These are phyloP conservation scores for Lycaon pictus DNA, from an alignment of 2,113 vertebrate genomes.

Conservation along the genomic window DNA sequence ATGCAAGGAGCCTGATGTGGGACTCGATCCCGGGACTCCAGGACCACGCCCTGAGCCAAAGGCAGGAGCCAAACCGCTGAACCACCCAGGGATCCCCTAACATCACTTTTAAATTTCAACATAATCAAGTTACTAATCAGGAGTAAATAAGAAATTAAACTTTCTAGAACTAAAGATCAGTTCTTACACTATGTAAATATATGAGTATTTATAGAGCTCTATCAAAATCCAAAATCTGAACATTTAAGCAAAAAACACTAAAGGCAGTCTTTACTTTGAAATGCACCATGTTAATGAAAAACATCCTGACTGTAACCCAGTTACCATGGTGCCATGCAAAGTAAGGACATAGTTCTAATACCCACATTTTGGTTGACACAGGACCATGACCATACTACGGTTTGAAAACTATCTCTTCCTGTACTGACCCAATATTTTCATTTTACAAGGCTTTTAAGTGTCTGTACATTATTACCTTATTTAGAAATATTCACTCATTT, in stretches of 20 bases:
- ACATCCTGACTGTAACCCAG: neutral
- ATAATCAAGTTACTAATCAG: constrained; percentile 13
- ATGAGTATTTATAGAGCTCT: neutral
- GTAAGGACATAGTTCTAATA: neutral
- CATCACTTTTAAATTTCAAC: constrained; percentile 17
- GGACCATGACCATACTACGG: neutral
- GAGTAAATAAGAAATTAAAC: constrained; percentile 41
- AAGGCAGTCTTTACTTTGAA: neutral
- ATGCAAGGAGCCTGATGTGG: too few species aligned
- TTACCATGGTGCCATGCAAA: neutral
- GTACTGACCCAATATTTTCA: neutral
- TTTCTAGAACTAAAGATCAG: constrained; percentile 47
- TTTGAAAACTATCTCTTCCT: neutral
- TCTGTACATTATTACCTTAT: neutral
- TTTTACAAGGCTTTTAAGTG: neutral
- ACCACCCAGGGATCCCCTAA: neutral
- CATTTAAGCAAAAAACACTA: constrained; percentile 8
- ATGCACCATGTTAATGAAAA: neutral
- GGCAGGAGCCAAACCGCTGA: too few species aligned
- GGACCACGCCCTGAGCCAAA: too few species aligned
- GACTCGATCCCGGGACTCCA: too few species aligned
- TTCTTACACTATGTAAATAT: neutral
- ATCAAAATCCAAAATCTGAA: constrained; percentile 53
- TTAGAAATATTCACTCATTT: constrained; percentile 41
- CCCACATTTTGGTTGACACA: neutral